Percentiles rank a stretch among this genome's conserved stretches.
Evolutionary conservation across 2,797 vertebrate genomes (phyloP).

Genomic region (Neosalanx taihuensis): DNA sequence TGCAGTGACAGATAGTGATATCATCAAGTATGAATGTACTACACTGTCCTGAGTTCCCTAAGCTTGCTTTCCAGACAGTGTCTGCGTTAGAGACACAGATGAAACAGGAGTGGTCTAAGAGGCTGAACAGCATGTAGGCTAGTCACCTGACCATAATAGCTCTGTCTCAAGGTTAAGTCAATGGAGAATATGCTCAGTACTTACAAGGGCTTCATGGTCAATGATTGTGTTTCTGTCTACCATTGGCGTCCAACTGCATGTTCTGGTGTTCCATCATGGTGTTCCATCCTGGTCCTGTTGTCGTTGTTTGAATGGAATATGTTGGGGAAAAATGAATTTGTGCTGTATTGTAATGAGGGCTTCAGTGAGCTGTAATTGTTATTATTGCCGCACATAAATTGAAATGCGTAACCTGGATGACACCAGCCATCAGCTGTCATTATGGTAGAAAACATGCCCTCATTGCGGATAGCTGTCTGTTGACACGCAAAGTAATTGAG

Average conservation of each 20-base stretch:
- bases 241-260: not conserved
- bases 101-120: not conserved
- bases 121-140: not conserved
- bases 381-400: conserved; percentile 80
- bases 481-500: conserved; percentile 80
- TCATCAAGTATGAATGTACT: conserved; percentile 56
- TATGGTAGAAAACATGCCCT: conserved; percentile 72
- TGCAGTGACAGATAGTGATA: conserved; percentile 60
- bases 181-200: not conserved
- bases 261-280: not conserved
- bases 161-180: not conserved
- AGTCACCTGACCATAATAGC: not conserved
- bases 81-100: not conserved
- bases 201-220: not conserved
- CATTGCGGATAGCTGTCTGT: conserved; percentile 74
- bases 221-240: not conserved
- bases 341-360: conserved; percentile 74
- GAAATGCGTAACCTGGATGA: conserved; percentile 80
- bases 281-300: conserved; percentile 26
- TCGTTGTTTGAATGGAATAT: conserved; percentile 56
- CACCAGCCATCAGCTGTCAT: conserved; percentile 80
- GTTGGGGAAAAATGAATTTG: conserved; percentile 57
- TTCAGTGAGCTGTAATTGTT: conserved; percentile 79
- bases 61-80: conserved; percentile 20
- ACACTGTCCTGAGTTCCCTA: conserved; percentile 38